Base-by-base conservation (phyloP, 37 sponge, comb jelly and placozoan species). In the Eunapius fragilis region DNA sequence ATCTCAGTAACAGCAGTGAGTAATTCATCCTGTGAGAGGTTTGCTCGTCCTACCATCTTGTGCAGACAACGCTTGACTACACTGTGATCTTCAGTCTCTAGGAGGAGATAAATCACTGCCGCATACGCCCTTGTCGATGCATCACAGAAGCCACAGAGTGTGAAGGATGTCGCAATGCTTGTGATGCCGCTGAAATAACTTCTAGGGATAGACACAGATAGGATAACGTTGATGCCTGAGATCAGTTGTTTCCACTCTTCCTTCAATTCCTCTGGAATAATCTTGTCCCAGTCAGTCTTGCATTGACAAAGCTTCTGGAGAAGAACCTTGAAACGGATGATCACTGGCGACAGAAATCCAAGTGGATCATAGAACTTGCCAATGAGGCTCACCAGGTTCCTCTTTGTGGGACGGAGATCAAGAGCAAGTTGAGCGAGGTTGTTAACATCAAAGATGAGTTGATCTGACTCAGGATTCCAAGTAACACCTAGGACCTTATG, bases 81-180 rank as follows among this genome's bases (percentile, higher is more conserved):
- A 36, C 25, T 34, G 23, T 34, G 34, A 36, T 68, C 19, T 27
- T 11, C 68, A 30, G 84, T 9, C 30, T 77, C 28, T 28, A 50
- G 19, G 47, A 13, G 33, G 31, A 77, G 23, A 48, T 82, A 82
- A 10, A 80, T 34, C 71, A 80, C 81, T 34, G 81, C 81, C 12
- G 41, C 83, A 69, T 31, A 47, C 7, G 86, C 86, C 68, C 31
- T 34, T 31, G 58, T 76, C 24, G 86, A 85, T 17, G 78, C 78
- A 68, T 85, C 86, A 85, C 86, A 85, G 38, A 85, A 85, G 25
- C 78, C 86, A 33, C 30, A 28, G 28, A 77, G 76, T 24, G 25
- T 38, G 27, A 25, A 31, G 67, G 80, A 80, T 26, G 80, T 58
- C 27, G 12, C 2, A 17, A 30, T 27, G n/a, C 14, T 17, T 27